These are phyloP conservation scores for Drosophila nr. medialis DNA, from an alignment of 2,888 invertebrate species.

Conservation along the genomic window DNA sequence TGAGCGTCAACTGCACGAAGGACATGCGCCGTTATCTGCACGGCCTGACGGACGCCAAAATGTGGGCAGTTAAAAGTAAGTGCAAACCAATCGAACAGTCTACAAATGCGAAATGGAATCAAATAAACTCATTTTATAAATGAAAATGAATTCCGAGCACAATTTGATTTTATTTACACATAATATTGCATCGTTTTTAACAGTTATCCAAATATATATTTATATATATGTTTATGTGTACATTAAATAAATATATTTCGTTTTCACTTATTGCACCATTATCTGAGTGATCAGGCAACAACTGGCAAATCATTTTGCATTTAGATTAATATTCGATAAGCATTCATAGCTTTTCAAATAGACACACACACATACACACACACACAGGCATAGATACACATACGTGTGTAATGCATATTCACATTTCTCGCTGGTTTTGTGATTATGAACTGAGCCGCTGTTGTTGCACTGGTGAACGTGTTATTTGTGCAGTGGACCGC, in stretches of 20 bases:
- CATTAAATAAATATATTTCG: neutral
- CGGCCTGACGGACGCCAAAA: slow-evolving; percentile 77
- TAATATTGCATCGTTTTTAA: neutral
- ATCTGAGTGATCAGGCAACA: slow-evolving; percentile 22
- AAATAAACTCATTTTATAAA: neutral
- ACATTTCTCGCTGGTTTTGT: slow-evolving; percentile 4
- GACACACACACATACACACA: neutral
- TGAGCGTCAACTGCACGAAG: slow-evolving; percentile 81
- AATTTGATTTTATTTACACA: neutral
- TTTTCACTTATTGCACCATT: slow-evolving; percentile 23
- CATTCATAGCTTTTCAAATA: slow-evolving; percentile 35
- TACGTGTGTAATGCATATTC: neutral
- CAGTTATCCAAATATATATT: neutral
- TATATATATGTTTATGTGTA: neutral
- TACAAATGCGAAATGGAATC: neutral
- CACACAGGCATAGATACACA: neutral
- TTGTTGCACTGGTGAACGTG: slow-evolving; percentile 56
- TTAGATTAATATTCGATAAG: slow-evolving; percentile 19
- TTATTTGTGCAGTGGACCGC: slow-evolving; percentile 19
- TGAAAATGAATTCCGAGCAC: neutral
- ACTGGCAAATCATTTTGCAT: slow-evolving; percentile 33
- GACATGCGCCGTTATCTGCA: slow-evolving; percentile 82
- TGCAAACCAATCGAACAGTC: slow-evolving; percentile 27
- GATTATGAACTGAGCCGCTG: slow-evolving; percentile 15
- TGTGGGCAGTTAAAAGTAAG: slow-evolving; percentile 85